phyloP scores from a whole-genome alignment of 2,113 vertebrate species.

The Cardinalis cardinalis region DNA sequence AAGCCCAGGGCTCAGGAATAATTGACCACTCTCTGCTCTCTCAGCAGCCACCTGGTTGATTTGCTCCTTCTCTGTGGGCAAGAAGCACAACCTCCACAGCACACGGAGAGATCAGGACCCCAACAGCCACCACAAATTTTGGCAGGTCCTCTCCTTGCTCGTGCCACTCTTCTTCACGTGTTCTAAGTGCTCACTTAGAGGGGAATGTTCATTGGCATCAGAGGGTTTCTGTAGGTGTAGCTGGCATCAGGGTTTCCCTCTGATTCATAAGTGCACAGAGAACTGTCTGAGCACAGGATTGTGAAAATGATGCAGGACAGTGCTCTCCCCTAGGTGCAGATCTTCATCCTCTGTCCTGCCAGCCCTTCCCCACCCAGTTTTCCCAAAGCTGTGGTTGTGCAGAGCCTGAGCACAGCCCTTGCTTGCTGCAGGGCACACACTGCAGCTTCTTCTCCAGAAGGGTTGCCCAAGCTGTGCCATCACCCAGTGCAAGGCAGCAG shows the following conservation, averaged over 20 bases:
- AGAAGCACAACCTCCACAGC: background rate
- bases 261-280: background rate
- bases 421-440: background rate
- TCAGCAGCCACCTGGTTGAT: background rate
- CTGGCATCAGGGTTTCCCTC: background rate
- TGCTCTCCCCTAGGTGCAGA: background rate
- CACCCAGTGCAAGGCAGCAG: background rate
- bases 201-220: background rate
- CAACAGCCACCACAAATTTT: background rate
- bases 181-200: background rate
- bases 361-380: background rate
- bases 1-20: background rate
- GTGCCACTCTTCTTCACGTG: background rate
- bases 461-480: background rate
- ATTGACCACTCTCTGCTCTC: constrained; percentile 1
- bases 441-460: background rate
- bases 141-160: background rate
- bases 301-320: background rate
- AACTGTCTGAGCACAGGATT: background rate
- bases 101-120: background rate
- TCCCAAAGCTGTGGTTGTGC: background rate
- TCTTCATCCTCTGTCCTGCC: background rate
- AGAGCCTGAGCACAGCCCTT: background rate
- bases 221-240: background rate
- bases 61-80: background rate